Evolutionary conservation across 2,888 invertebrate genomes (phyloP), one percentile per base, ranked within the genome.

Genomic region (Machimus atricapillus): DNA sequence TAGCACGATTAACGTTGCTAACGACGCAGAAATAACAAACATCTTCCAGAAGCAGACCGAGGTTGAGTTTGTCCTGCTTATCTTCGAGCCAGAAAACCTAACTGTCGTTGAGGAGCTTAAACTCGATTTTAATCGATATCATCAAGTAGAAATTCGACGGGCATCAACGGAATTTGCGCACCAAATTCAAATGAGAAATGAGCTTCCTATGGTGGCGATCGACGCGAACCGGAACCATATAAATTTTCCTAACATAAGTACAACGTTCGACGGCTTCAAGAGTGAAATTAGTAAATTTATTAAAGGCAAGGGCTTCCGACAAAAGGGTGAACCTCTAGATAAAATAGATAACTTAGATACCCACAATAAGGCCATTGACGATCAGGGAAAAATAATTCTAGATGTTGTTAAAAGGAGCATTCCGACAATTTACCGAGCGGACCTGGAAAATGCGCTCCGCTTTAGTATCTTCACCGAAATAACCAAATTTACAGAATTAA

Each of bases 401-500:
- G 86, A 89, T 0, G 90, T 91, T 83, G 91, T 90, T 89, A 93
- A 90, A 87, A 90, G 89, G 74, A 91, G 89, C 12, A 91, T 91
- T 85, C 91, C 96, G 91, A 91, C 94, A 6, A 94, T 98, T 1
- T 97, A 97, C 91, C 96, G 97, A 92, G 95, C 95, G 89, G 99
- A 99, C 93, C 92, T 99, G 87, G 97, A 98, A 92, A 96, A 96
- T 90, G 96, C 97, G 0, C 92, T 99, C n/a, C 94, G 95, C 89
- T 97, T 96, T 90, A 96, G 96, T 78, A 93, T 99, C 34, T 94
- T 94, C 89, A 96, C 97, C 89, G 99, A 99, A 93, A 94, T 99
- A 37, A 94, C 96, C 3, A 94, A 96, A 88, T 93, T 94, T 66
- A 95, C 95, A 90, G 91, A 92, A 23, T 95, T 99, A 78, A 93